Base-by-base conservation (phyloP, 2,888 invertebrate species). In the Tiphia femorata region DNA sequence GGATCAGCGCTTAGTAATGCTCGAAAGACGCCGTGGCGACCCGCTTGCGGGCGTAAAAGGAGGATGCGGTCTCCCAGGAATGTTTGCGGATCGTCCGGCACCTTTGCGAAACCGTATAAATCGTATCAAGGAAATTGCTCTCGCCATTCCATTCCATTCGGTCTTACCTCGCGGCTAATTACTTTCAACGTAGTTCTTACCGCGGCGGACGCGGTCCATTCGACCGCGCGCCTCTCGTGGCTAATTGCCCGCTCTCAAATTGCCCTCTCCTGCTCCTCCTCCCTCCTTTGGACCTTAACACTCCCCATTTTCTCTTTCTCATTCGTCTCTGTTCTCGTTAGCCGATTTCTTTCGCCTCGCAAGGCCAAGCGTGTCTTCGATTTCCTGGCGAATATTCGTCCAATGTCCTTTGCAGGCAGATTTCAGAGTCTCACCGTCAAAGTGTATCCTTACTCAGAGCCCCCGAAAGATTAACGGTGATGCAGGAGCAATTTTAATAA, bases 171-270 rank as follows among this genome's bases (percentile, higher is more conserved):
- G 27, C 46, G 58, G 64, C 52, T 64, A 61, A 67, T 68, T 55
- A 68, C 64, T 57, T 38, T 51, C 40, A 51, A 44, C 46, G 33
- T 49, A 56, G 41, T 57, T 53, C 57, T 61, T 64, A 40, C 51
- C 37, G 20, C 44, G 41, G 33, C 42, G 5, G 64, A 46, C n/a
- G n/a, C n/a, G n/a, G n/a, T n/a, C 58, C 49, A 50, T 60, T 61
- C 64, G n/a, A n/a, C n/a, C n/a, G 37, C 61, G 35, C 37, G 33
- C 47, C 38, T 66, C 55, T 43, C 41, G 35, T 30, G 54, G 42
- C 56, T 67, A 67, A 68, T 68, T 67, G 50, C 64, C 21, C 23
- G 21, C 12, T 43, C 53, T 55, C 48, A 61, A 63, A 61, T 68
- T 61, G 54, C 55, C 51, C 48, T 42, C 44, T 23, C 38, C 44